Percentiles rank a stretch among this genome's conserved stretches.
These are phyloP conservation scores for Eremobia ochroleuca DNA, from an alignment of 2,888 invertebrate genomes.

Conservation along the genomic window DNA sequence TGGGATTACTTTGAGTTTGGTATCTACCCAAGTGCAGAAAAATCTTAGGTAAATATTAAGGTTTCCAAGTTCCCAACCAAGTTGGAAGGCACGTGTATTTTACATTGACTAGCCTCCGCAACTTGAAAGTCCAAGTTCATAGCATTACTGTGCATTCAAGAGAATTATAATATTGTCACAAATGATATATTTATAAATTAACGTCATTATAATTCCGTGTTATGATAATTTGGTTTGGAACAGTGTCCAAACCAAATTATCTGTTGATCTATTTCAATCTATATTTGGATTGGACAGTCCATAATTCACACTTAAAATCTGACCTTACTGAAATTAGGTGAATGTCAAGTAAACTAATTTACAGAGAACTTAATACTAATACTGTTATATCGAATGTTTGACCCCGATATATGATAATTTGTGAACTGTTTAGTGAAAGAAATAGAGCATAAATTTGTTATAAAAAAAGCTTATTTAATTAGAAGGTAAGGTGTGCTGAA, in stretches of 20 bases:
- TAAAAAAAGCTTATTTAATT: background rate
- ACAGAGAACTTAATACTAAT: conserved; percentile 40
- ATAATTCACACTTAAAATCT: conserved; percentile 24
- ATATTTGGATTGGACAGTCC: conserved; percentile 29
- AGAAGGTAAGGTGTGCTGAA: background rate
- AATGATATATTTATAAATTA: too few species aligned
- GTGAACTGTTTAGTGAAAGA: conserved; percentile 29
- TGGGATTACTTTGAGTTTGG: background rate
- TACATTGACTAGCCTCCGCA: too few species aligned
- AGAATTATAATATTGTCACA: too few species aligned
- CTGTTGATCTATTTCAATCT: conserved; percentile 19
- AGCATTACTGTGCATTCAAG: too few species aligned
- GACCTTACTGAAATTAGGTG: conserved; percentile 50
- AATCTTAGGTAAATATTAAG: background rate
- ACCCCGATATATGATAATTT: conserved; percentile 49
- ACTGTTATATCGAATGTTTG: conserved; percentile 42
- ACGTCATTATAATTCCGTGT: too few species aligned
- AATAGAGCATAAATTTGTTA: background rate
- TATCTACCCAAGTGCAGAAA: background rate
- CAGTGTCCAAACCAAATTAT: conserved; percentile 20
- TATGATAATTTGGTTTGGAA: too few species aligned
- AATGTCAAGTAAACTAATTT: conserved; percentile 51
- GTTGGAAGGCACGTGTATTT: background rate
- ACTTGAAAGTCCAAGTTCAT: too few species aligned
- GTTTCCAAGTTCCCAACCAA: background rate